Percentiles rank a stretch among this genome's conserved stretches.
Evolutionary conservation across 2,888 invertebrate genomes (phyloP).

Genomic region (Calameuta idolon): DNA sequence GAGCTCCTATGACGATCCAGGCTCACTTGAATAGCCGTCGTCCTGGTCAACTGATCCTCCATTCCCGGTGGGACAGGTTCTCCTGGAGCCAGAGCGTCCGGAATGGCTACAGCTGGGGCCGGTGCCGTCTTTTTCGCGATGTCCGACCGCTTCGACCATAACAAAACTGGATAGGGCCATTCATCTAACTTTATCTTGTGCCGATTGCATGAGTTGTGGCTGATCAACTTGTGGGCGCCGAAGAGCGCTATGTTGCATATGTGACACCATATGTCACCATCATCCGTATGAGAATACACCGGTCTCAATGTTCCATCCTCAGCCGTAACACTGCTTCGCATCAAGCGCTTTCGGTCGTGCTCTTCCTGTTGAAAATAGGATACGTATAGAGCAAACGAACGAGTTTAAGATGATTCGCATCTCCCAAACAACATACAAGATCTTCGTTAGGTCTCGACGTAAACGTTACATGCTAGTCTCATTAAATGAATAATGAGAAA

Average conservation of each 20-base stretch:
- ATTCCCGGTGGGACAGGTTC: slow-evolving; percentile 80
- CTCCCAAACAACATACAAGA: not conserved
- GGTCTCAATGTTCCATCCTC: slow-evolving; percentile 64
- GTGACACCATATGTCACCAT: slow-evolving; percentile 65
- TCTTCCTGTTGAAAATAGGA: slow-evolving; percentile 55
- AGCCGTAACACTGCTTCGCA: slow-evolving; percentile 64
- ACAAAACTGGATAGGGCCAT: slow-evolving; percentile 62
- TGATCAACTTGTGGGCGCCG: slow-evolving; percentile 62
- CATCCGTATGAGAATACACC: slow-evolving; percentile 63
- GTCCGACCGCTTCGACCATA: slow-evolving; percentile 62
- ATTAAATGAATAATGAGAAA: too few species aligned
- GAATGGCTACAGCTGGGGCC: slow-evolving; percentile 37
- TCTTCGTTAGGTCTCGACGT: not conserved
- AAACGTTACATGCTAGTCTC: not conserved
- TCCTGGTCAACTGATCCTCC: slow-evolving; percentile 72
- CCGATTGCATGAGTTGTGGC: slow-evolving; percentile 63
- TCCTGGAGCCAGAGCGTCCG: slow-evolving; percentile 70
- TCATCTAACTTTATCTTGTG: slow-evolving; percentile 65
- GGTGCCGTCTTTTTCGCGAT: slow-evolving; percentile 44
- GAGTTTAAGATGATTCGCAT: not conserved
- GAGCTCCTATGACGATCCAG: slow-evolving; percentile 71
- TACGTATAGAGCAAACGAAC: not conserved
- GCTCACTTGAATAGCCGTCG: slow-evolving; percentile 68
- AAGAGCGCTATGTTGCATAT: slow-evolving; percentile 64
- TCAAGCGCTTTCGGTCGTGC: slow-evolving; percentile 62